Evolutionary conservation across 2,113 vertebrate genomes (phyloP), one percentile per base, ranked within the genome.

Genomic region (Carassius gibelio): DNA sequence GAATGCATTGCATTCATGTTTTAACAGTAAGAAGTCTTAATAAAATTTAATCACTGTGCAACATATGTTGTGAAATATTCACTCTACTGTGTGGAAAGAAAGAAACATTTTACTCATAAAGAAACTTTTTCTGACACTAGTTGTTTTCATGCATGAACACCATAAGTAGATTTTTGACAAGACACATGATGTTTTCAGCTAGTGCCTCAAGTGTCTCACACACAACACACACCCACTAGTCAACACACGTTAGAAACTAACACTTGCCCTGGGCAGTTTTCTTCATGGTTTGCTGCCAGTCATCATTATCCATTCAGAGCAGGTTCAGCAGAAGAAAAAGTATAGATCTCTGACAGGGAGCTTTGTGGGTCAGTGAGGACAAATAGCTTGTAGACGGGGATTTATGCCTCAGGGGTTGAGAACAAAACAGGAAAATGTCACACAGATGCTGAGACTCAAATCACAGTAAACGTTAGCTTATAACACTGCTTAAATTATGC

Each of bases 11-110:
- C 59, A 42, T 80, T 61, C 50, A 69, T 78, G 86, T 84, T 61
- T 30, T 68, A 9, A 85, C 38, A 77, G 42, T 75, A 83, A 89
- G 42, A 86, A 59, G 87, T 88, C 87, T 85, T 81, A 93, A 91
- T 93, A 92, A 93, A 89, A 88, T 88, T 80, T 79, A 17, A 90
- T 91, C 92, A 94, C 92, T 93, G 92, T 94, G 23, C 45, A 64
- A 80, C 82, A 48, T 11, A 3, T 80, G 4, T 13, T 81, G 42
- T 48, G 5, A 59, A 59, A 55, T 42, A 72, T 64, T 75, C 17
- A 26, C 74, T 38, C 15, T 17, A 59, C 21, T 77, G n/a, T 45
- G 36, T 7, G 36, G 4, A 26, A 48, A 64, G 2, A 36, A 77
- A 36, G 30, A 13, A 0, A 8, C 21, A 3, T 75, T 62, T 55